Conservation (phyloP, 2,113 vertebrate species). For the Motacilla alba region DNA sequence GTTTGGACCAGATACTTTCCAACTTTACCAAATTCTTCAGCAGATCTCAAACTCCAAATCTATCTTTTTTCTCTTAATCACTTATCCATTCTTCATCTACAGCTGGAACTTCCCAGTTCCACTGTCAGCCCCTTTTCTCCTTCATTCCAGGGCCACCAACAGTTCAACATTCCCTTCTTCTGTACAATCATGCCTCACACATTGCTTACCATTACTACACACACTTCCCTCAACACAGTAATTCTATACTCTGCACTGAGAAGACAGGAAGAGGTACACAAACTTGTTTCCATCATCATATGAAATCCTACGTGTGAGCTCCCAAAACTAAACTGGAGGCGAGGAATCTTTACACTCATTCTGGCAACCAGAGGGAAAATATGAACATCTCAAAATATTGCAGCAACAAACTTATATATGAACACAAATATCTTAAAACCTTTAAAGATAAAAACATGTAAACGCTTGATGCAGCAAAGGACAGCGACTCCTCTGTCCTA, state of each 20-base stretch:
- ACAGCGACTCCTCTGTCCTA: not conserved
- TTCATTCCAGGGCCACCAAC: not conserved
- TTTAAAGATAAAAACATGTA: not conserved
- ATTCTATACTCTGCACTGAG: not conserved
- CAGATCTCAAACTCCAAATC: not conserved
- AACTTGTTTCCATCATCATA: not conserved
- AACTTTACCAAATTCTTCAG: not conserved
- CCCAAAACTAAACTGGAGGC: not conserved
- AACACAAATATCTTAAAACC: not conserved
- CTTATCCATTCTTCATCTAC: not conserved
- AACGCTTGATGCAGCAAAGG: not conserved
- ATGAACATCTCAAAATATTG: not conserved
- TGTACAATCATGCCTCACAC: not conserved
- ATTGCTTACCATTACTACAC: too few relatives aligned
- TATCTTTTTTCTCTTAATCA: not conserved
- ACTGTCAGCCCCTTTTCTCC: not conserved
- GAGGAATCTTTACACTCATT: not conserved
- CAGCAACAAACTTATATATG: not conserved
- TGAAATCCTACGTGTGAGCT: not conserved
- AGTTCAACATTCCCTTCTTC: not conserved
- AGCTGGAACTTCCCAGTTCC: not conserved
- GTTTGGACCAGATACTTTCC: not conserved
- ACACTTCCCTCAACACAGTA: fast-evolving
- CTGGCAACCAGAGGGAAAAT: not conserved
- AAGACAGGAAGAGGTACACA: not conserved